Base-by-base conservation (phyloP, 1,140 invertebrate species). In the Bombus sibiricus region DNA sequence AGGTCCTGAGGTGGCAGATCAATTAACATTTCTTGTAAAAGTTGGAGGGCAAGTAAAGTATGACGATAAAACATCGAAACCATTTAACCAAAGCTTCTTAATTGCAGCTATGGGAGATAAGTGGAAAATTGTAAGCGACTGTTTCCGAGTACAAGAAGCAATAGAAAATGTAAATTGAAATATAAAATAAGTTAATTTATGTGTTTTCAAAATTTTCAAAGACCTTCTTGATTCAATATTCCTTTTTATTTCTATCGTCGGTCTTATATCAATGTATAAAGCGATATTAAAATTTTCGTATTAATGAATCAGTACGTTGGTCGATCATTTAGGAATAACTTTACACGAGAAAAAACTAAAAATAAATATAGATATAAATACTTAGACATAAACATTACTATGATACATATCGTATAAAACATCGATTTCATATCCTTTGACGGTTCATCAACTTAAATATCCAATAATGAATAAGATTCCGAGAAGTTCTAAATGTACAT, bases 81-180 rank as follows among this genome's bases (percentile, higher is more conserved):
- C 96, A 13, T 98, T 98, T 89, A 96, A 97, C 90, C 98, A 98
- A 94, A 97, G 97, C 22, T 98, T 98, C 90, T 94, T 98, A 2
- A 96, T 98, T 32, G 98, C 97, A 0, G 97, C 97, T 25, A 96
- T 97, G 89, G 97, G 96, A 37, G 97, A 98, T 83, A 98, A 98
- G 93, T 98, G 98, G 98, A 98, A 98, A 95, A 98, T 98, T 85
- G 97, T 97, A 39, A 98, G 97, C 71, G 98, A 98, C 92, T 97
- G 96, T 88, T 98, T 97, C 91, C 96, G 98, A 92, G 95, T 97
- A 89, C 97, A 98, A 96, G 97, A 97, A 90, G 57, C 89, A n/a
- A 57, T 91, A 64, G 91, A 93, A 22, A 88, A 59, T 74, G 66
- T 89, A 80, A 91, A 28, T 73, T 87, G 75, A 39, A 39, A 74